phyloP scores from a whole-genome alignment of 2,797 vertebrate species.

The Neomorphus geoffroyi region DNA sequence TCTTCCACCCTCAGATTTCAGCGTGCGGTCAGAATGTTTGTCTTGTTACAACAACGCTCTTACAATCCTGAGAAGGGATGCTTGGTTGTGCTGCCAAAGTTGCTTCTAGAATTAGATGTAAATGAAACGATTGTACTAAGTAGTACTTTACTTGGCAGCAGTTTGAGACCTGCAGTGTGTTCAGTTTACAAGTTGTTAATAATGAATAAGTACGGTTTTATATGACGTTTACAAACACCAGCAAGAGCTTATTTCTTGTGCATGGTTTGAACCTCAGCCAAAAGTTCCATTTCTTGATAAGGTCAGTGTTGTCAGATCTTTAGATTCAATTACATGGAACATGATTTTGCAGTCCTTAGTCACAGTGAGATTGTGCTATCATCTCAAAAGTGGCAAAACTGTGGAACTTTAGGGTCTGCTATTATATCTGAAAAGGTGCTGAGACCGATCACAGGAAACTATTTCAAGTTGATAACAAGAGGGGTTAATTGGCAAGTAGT shows the following conservation, averaged over 20 bases:
- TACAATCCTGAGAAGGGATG: background rate
- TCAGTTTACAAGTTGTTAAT: conserved; percentile 57
- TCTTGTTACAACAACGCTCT: background rate
- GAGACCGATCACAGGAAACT: background rate
- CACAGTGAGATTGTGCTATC: background rate
- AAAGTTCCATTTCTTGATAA: conserved; percentile 53
- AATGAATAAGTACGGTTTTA: conserved; percentile 60
- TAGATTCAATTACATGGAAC: conserved; percentile 46
- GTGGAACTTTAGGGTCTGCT: background rate
- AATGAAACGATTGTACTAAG: conserved; percentile 50
- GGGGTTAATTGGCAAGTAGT: background rate
- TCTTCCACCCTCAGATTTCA: background rate
- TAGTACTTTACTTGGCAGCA: conserved; percentile 21
- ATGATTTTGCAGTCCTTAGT: conserved; percentile 36
- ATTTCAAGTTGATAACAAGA: background rate
- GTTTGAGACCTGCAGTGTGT: conserved; percentile 7
- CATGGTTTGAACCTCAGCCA: conserved; percentile 27
- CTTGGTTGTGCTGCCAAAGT: background rate
- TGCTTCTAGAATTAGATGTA: conserved; percentile 26
- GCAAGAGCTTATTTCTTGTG: conserved; percentile 32
- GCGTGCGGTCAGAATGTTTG: background rate
- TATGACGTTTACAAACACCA: conserved; percentile 44
- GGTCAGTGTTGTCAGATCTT: conserved; percentile 48
- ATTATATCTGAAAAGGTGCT: background rate
- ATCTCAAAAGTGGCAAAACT: background rate